These are phyloP conservation scores for Drosophila borborema DNA, from an alignment of 2,888 invertebrate genomes.

Conservation along the genomic window DNA sequence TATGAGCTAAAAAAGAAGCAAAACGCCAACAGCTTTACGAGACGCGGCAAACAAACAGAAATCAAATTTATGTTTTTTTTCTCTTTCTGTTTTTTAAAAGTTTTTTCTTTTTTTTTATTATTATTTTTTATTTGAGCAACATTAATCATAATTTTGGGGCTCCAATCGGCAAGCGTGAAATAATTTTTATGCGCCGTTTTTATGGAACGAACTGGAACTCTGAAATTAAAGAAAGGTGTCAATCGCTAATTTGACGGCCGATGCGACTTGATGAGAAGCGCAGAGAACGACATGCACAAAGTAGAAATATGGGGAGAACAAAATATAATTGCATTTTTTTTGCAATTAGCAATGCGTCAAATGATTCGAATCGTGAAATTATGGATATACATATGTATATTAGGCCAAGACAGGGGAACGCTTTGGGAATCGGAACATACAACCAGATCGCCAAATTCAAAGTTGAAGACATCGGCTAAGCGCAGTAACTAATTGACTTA, in stretches of 20 bases:
- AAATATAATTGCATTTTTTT: conserved; percentile 36
- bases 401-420: conserved; percentile 9
- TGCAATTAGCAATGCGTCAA: conserved; percentile 44
- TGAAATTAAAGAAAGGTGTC: conserved; percentile 65
- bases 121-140: conserved; percentile 33
- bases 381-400: background rate
- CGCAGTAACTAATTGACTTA: background rate
- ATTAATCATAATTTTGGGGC: conserved; percentile 74
- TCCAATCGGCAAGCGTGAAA: conserved; percentile 67
- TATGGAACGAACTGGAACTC: conserved; percentile 51
- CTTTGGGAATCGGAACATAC: background rate
- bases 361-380: conserved; percentile 12
- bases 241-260: conserved; percentile 67
- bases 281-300: conserved; percentile 38
- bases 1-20: background rate
- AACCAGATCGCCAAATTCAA: background rate
- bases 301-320: background rate
- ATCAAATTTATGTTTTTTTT: conserved; percentile 65
- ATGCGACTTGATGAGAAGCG: conserved; percentile 44
- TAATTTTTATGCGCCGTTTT: conserved; percentile 76
- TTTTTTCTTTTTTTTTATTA: background rate
- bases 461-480: background rate
- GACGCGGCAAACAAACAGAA: conserved; percentile 72
- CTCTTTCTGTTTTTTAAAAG: background rate
- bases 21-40: conserved; percentile 46